Base-by-base conservation (phyloP, 1,140 invertebrate genomes). In the Drosophila teissieri region DNA sequence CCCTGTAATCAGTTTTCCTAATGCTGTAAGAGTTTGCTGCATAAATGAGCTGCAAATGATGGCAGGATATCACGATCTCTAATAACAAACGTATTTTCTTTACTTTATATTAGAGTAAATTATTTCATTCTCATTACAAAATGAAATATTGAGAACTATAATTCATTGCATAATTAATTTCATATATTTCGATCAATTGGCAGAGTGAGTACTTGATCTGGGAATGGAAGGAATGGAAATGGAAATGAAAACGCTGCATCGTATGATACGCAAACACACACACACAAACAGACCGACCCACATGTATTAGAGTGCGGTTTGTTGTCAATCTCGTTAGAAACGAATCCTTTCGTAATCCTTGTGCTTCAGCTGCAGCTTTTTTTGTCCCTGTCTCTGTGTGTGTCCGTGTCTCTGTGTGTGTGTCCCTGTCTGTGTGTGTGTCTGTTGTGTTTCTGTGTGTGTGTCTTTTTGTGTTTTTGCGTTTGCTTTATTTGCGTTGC, bases 291-390 rank as follows among this genome's bases (percentile, higher is more conserved):
- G 40, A 31, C 4, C 24, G 14, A 42, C 1, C 17, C 19, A 10
- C 14, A 14, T 51, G 42, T 62, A 49, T 46, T 39, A 48, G 37
- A 80, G 72, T 88, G 83, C 84, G 84, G 84, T 88, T 89, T 84
- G 84, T 88, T 88, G 84, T 89, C 84, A 88, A 88, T 89, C 84
- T 88, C 84, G 84, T 88, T 88, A 88, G 85, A 89, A 88, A 89
- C 84, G 84, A 88, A 88, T 88, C 84, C 84, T 88, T 88, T 88
- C 76, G 84, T 88, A 88, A 88, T 88, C 84, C 84, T 84, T 80
- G 80, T 88, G 80, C 84, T 89, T 88, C 83, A 83, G 52, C 73
- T 88, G 84, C 84, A 78, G 80, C 76, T 83, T 78, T 88, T 70
- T 83, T 69, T 73, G 7, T 27, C 1, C 3, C 22, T 24, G 4